Percentiles rank a stretch among this genome's conserved stretches.
Conservation (phyloP, 2,888 invertebrate genomes). For the Alitta virens region DNA sequence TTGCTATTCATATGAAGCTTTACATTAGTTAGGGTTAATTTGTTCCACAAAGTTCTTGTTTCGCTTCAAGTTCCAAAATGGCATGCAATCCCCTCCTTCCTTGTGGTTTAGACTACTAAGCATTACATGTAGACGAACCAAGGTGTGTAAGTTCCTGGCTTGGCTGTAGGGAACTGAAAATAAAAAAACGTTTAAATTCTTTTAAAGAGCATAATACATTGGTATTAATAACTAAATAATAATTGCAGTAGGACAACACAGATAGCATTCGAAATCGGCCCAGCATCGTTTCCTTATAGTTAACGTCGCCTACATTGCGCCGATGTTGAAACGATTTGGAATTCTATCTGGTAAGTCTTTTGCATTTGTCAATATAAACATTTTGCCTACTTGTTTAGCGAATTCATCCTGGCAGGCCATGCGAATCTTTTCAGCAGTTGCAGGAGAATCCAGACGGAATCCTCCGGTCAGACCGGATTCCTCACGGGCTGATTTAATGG, state of each 20-base stretch:
- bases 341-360: not conserved
- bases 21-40: too few species aligned
- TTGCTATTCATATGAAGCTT: too few species aligned
- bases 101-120: too few species aligned
- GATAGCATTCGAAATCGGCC: not conserved
- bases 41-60: too few species aligned
- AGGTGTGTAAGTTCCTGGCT: constrained; percentile 39
- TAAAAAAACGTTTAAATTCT: not conserved
- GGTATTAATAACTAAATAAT: not conserved
- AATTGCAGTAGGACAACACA: not conserved
- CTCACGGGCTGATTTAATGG: constrained; percentile 74
- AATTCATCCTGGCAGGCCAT: constrained; percentile 86
- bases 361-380: not conserved
- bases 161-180: constrained; percentile 44
- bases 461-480: constrained; percentile 69
- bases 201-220: not conserved
- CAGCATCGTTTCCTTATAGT: not conserved
- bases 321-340: not conserved
- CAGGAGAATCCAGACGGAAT: constrained; percentile 74
- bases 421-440: constrained; percentile 83
- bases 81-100: too few species aligned
- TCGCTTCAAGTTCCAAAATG: too few species aligned
- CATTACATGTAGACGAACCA: constrained; percentile 40
- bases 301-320: too few species aligned
- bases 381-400: constrained; percentile 67